These are phyloP conservation scores for Xyrauchen texanus DNA, from an alignment of 2,113 vertebrate genomes.

Conservation along the genomic window DNA sequence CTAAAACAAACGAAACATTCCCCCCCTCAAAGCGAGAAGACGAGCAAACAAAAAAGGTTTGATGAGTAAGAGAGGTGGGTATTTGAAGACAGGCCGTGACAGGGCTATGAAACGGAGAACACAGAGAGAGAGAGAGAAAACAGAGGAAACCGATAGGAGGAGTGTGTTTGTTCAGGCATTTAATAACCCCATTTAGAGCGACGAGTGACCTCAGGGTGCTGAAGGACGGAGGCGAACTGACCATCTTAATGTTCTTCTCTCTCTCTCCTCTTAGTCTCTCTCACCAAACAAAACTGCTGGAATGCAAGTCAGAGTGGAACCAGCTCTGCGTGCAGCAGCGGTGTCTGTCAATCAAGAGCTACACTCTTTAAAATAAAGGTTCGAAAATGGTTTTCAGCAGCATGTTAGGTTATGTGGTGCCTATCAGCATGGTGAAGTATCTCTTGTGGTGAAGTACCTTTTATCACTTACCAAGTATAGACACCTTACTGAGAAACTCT, in stretches of 20 bases:
- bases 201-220: constrained; percentile 37
- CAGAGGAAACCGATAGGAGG: constrained; percentile 33
- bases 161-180: constrained; percentile 39
- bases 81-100: constrained; percentile 39
- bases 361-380: background rate
- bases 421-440: background rate
- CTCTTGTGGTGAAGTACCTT: background rate
- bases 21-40: constrained; percentile 10
- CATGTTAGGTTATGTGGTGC: background rate
- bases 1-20: constrained; percentile 29
- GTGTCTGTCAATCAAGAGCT: constrained; percentile 17
- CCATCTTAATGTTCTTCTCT: constrained; percentile 14
- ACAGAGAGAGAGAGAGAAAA: constrained; percentile 28
- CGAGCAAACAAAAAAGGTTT: constrained; percentile 20
- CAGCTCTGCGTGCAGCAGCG: background rate
- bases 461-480: constrained; percentile 87
- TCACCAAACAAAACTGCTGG: constrained; percentile 23
- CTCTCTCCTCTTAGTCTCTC: constrained; percentile 24
- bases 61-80: background rate
- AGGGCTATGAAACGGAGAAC: constrained; percentile 25
- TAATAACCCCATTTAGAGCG: constrained; percentile 32
- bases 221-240: constrained; percentile 22
- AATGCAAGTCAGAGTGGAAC: constrained; percentile 13
- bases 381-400: too few relatives aligned
- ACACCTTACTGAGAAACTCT: constrained; percentile 96